A percentile compares a stretch with the other conserved stretches of the same genome.
These are phyloP conservation scores for Phragmatobia fuliginosa DNA, from an alignment of 2,888 invertebrate genomes.

Conservation along the genomic window DNA sequence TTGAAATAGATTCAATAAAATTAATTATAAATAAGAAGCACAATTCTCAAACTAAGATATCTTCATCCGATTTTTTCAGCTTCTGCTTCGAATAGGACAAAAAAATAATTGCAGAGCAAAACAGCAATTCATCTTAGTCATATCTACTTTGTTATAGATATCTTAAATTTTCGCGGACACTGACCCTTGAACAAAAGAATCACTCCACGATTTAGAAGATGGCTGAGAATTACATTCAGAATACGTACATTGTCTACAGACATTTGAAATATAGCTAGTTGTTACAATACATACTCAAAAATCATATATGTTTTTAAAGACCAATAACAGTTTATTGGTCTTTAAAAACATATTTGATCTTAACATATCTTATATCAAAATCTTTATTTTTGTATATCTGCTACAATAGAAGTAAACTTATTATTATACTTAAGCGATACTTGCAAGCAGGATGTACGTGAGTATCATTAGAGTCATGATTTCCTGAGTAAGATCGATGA, in stretches of 20 bases:
- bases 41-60: background rate
- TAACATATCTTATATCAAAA: conserved; percentile 8
- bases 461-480: background rate
- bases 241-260: conserved; percentile 48
- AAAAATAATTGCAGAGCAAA: conserved; percentile 43
- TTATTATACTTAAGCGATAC: background rate
- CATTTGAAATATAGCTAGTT: conserved; percentile 16
- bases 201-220: conserved; percentile 17
- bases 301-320: conserved; percentile 15
- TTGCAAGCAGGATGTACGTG: background rate
- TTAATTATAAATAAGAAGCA: background rate
- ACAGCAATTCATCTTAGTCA: conserved; percentile 25
- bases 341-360: no score
- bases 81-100: conserved; percentile 13
- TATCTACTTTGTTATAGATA: conserved; percentile 18
- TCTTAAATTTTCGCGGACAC: conserved; percentile 27
- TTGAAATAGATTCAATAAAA: background rate
- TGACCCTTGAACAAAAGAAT: conserved; percentile 37
- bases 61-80: background rate
- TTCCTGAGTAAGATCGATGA: background rate
- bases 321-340: no score
- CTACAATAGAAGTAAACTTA: background rate
- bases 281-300: conserved; percentile 19
- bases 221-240: conserved; percentile 27
- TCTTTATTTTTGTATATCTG: background rate